Percentiles rank a stretch among this genome's conserved stretches.
These are phyloP conservation scores for Lamellibrachia satsuma DNA, from an alignment of 2,888 invertebrate species.

Conservation along the genomic window DNA sequence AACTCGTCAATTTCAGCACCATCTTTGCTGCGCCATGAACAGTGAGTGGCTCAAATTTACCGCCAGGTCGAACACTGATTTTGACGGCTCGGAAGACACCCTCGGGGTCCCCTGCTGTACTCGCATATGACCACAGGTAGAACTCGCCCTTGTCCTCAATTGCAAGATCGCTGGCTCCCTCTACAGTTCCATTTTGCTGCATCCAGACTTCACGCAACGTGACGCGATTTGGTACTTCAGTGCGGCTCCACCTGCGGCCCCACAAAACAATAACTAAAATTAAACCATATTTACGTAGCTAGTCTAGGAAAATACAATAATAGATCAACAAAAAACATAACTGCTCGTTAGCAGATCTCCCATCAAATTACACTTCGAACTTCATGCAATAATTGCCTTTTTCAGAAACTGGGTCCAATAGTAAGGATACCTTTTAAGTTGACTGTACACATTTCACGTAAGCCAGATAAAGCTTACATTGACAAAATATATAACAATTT, in stretches of 20 bases:
- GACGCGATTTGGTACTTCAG: constrained; percentile 44
- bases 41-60: constrained; percentile 47
- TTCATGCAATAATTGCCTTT: too few relatives aligned
- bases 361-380: too few relatives aligned
- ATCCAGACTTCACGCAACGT: constrained; percentile 50
- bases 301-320: too few relatives aligned
- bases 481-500: too few relatives aligned
- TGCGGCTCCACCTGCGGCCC: constrained; percentile 25
- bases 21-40: constrained; percentile 33
- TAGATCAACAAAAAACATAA: too few relatives aligned
- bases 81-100: constrained; percentile 46
- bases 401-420: too few relatives aligned
- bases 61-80: constrained; percentile 50
- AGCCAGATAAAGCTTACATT: too few relatives aligned
- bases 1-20: not conserved
- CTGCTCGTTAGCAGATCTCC: too few relatives aligned
- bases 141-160: constrained; percentile 49
- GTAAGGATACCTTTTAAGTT: too few relatives aligned
- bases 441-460: too few relatives aligned
- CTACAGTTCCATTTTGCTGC: constrained; percentile 50
- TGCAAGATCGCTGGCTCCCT: constrained; percentile 44
- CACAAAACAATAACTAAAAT: not conserved
- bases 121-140: constrained; percentile 50
- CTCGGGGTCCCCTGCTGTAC: constrained; percentile 40
- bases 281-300: too few relatives aligned